Evolutionary conservation across 2,797 vertebrate genomes (phyloP).

Genomic region (Benthosema pterotum): DNA sequence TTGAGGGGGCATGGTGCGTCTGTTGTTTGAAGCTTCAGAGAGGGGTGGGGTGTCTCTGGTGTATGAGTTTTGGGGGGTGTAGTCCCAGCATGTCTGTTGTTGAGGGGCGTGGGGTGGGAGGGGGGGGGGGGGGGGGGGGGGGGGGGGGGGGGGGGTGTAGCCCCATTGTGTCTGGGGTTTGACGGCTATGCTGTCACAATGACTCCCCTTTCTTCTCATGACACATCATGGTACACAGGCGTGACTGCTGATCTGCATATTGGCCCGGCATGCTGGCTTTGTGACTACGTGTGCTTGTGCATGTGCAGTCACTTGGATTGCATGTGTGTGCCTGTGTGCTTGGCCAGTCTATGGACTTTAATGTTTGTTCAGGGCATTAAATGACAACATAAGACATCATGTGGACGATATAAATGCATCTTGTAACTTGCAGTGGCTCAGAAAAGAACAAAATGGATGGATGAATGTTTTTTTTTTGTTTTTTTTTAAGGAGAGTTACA

Average conservation of each 20-base stretch:
- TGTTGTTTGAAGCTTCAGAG: too few species aligned
- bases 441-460: too few species aligned
- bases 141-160: neutral
- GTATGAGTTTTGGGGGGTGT: neutral
- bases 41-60: neutral
- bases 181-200: slow-evolving; percentile 52
- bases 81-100: slow-evolving; percentile 1
- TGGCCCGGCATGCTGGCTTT: neutral
- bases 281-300: neutral
- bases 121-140: neutral
- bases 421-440: too few species aligned
- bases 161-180: slow-evolving; percentile 6
- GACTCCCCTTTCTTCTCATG: slow-evolving; percentile 38
- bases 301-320: too few species aligned
- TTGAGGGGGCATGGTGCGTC: neutral
- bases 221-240: slow-evolving; percentile 30
- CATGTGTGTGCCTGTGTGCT: neutral
- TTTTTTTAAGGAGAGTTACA: too few species aligned
- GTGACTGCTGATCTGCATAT: slow-evolving; percentile 27
- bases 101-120: neutral
- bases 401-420: too few species aligned
- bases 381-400: too few species aligned
- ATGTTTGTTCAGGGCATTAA: too few species aligned
- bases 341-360: too few species aligned
- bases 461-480: too few species aligned